A percentile compares a stretch with the other conserved stretches of the same genome.
phyloP scores from a whole-genome alignment of 2,888 invertebrate genomes.

The Corythucha ciliata region DNA sequence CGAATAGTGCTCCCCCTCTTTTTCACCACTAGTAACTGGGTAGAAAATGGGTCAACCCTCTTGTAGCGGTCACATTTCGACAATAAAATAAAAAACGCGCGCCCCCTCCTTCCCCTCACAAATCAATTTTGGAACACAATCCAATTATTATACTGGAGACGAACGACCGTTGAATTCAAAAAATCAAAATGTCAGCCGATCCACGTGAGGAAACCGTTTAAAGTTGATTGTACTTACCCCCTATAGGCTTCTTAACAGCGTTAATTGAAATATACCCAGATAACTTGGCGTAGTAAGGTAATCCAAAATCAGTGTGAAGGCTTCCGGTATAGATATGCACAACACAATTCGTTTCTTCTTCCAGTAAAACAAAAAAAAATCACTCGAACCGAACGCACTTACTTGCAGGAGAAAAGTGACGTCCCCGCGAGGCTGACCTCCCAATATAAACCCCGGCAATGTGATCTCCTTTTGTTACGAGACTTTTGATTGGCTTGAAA shows the following conservation, averaged over 20 bases:
- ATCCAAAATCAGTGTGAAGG: constrained; percentile 17
- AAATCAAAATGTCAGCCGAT: no score
- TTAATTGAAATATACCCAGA: constrained; percentile 19
- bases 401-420: constrained; percentile 97
- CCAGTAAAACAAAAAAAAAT: constrained; percentile 14
- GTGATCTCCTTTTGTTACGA: constrained; percentile 56
- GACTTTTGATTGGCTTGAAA: constrained; percentile 45
- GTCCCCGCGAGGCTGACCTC: constrained; percentile 59
- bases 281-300: constrained; percentile 22
- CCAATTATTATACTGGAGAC: no score
- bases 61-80: no score
- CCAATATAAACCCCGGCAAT: constrained; percentile 73
- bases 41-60: no score
- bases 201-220: not conserved
- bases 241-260: not conserved
- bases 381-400: constrained; percentile 51
- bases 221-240: not conserved
- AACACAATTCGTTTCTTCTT: not conserved
- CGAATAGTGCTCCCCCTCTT: no score
- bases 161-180: no score
- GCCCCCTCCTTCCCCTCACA: no score
- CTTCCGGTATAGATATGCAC: not conserved
- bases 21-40: no score
- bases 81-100: no score
- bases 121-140: no score